These are phyloP conservation scores for Spilogale gracilis DNA, from an alignment of 2,113 vertebrate genomes.

Conservation along the genomic window DNA sequence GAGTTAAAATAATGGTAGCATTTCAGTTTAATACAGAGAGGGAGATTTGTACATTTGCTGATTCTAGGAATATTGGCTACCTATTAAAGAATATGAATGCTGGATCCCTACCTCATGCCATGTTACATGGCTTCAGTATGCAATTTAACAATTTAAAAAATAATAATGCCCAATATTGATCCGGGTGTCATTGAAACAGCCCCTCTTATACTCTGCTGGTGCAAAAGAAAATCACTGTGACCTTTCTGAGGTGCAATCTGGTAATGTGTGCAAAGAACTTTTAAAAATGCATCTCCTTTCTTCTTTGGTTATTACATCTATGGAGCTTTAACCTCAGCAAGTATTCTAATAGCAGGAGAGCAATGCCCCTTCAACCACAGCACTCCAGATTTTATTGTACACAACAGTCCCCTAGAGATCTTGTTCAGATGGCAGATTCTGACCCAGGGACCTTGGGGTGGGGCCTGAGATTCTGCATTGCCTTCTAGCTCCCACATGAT, in stretches of 20 bases:
- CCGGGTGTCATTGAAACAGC: neutral
- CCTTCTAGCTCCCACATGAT: neutral
- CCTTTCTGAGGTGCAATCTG: neutral
- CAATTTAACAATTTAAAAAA: neutral
- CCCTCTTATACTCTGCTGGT: neutral
- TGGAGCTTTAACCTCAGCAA: neutral
- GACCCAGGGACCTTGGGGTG: neutral
- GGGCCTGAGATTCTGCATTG: neutral
- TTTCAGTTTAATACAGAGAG: neutral
- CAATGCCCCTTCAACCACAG: neutral
- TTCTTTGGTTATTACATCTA: neutral
- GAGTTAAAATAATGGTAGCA: neutral
- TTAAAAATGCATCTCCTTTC: neutral
- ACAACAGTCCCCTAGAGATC: neutral
- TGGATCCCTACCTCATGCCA: neutral
- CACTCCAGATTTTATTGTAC: neutral
- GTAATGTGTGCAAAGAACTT: slow-evolving; percentile 1
- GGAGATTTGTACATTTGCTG: neutral
- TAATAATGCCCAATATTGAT: neutral
- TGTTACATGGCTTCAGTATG: neutral
- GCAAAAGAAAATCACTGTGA: neutral
- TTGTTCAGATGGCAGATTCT: neutral
- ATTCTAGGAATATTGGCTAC: neutral
- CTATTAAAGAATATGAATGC: slow-evolving; percentile 9
- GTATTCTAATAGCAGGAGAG: neutral